Conservation (phyloP, 2,113 vertebrate species). For the Mustelus asterias region DNA sequence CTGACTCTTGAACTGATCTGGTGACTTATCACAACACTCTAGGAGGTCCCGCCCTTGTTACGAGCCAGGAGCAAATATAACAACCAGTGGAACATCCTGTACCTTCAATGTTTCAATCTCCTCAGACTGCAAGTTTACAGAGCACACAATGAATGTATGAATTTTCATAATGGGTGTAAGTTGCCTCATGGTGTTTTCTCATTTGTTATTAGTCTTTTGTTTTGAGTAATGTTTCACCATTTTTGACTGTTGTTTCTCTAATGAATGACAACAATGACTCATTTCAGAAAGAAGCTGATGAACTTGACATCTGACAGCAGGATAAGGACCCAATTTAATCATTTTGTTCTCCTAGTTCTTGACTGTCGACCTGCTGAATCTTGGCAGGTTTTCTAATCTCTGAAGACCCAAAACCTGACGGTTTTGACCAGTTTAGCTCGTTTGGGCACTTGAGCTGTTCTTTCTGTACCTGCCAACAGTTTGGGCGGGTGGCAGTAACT, state of each 20-base stretch:
- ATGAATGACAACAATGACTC: background rate
- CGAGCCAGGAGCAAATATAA: too few relatives aligned
- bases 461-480: background rate
- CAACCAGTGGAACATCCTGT: too few relatives aligned
- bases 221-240: background rate
- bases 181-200: background rate
- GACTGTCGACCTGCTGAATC: background rate
- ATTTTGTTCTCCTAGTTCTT: background rate
- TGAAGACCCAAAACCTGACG: background rate
- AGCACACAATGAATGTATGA: too few relatives aligned
- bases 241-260: background rate
- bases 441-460: background rate
- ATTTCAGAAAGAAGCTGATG: background rate
- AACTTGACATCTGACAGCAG: background rate
- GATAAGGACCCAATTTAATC: background rate
- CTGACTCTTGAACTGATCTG: too few relatives aligned
- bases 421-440: background rate
- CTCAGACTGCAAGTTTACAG: too few relatives aligned
- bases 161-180: background rate
- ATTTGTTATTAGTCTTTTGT: background rate
- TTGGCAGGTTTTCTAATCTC: background rate
- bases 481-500: background rate
- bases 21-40: too few relatives aligned
- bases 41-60: too few relatives aligned
- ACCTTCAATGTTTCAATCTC: too few relatives aligned